Conservation (phyloP, 2,113 vertebrate genomes). For the Abramis brama region DNA sequence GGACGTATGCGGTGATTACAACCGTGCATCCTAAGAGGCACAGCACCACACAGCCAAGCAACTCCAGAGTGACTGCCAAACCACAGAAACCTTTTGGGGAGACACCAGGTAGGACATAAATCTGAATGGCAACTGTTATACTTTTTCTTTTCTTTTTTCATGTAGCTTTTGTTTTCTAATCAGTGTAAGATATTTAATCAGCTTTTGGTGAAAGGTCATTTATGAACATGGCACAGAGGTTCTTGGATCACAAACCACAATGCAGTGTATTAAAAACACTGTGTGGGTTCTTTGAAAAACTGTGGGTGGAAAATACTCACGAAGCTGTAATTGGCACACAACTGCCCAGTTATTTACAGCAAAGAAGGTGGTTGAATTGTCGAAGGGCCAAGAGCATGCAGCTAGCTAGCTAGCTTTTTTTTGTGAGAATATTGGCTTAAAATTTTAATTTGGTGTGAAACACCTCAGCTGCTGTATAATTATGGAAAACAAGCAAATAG, state of each 20-base stretch:
- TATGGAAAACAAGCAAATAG: not conserved
- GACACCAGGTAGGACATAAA: constrained; percentile 73
- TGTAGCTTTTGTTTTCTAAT: not conserved
- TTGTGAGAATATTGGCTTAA: not conserved
- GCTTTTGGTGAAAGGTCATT: not conserved
- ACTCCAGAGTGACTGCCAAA: constrained; percentile 72
- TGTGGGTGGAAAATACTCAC: constrained; percentile 7
- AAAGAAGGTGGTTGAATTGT: constrained; percentile 16
- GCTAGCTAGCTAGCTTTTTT: not conserved
- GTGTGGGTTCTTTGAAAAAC: constrained; percentile 27
- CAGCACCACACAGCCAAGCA: constrained; percentile 75
- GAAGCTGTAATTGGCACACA: constrained; percentile 22
- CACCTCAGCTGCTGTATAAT: not conserved
- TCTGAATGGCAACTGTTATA: not conserved
- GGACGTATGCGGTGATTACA: constrained; percentile 72
- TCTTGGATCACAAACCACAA: not conserved
- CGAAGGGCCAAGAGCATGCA: not conserved
- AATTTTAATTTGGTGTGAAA: not conserved
- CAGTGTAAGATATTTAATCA: not conserved
- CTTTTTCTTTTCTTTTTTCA: not conserved
- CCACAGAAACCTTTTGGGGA: constrained; percentile 77
- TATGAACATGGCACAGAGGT: not conserved
- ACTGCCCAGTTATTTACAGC: not conserved
- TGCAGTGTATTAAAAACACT: constrained; percentile 14
- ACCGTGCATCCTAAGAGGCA: constrained; percentile 71